Evolutionary conservation across 2,888 invertebrate species (phyloP).

Genomic region (Myopa tessellatipennis): DNA sequence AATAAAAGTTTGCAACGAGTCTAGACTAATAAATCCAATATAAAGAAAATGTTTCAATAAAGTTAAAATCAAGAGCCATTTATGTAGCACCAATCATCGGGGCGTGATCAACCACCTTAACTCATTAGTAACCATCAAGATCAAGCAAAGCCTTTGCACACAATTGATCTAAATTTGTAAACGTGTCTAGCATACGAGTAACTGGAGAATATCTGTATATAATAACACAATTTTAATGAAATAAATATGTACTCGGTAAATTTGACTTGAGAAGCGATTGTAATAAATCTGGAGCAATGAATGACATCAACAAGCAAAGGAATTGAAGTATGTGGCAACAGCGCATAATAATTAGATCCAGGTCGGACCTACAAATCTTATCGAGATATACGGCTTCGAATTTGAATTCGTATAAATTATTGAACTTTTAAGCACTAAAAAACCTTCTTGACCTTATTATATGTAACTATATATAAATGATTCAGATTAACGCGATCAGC

Average conservation of each 20-base stretch:
- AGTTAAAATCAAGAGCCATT: no score
- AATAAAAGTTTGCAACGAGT: no score
- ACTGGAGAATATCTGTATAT: neutral
- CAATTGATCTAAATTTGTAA: constrained; percentile 55
- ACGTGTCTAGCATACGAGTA: constrained; percentile 47
- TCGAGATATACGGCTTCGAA: constrained; percentile 49
- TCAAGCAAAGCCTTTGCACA: constrained; percentile 23
- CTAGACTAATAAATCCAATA: no score
- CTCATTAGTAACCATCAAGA: constrained; percentile 31
- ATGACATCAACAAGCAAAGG: constrained; percentile 19
- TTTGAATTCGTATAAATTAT: constrained; percentile 56
- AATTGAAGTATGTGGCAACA: constrained; percentile 39
- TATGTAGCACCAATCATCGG: no score
- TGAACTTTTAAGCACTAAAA: constrained; percentile 32
- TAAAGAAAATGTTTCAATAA: no score
- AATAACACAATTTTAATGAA: constrained; percentile 13
- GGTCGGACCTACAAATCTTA: constrained; percentile 14
- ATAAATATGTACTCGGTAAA: neutral
- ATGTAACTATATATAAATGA: constrained; percentile 50
- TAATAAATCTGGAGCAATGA: constrained; percentile 51
- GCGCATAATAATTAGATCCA: constrained; percentile 52
- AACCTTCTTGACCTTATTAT: neutral
- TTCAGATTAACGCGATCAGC: constrained; percentile 46
- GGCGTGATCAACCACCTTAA: no score
- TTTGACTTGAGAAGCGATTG: constrained; percentile 38